Conservation (phyloP, 2,797 vertebrate species). For the Lithobates pipiens region DNA sequence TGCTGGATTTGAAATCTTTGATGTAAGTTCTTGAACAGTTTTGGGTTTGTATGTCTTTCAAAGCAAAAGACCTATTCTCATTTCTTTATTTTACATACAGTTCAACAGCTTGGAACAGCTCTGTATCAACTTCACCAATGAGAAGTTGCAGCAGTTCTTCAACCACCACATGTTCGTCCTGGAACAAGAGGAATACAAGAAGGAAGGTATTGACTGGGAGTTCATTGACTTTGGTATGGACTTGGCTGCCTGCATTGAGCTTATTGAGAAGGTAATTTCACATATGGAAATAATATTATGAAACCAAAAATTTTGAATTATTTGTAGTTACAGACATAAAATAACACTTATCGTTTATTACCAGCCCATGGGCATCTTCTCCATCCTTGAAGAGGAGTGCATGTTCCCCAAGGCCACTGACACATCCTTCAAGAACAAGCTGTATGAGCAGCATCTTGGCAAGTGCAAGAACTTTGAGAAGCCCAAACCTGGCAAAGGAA, state of each 20-base stretch:
- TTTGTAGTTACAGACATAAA: background rate
- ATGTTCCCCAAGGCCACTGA: conserved; percentile 56
- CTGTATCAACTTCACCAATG: conserved; percentile 83
- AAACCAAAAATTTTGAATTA: background rate
- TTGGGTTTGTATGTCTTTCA: too few species aligned
- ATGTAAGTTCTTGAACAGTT: conserved; percentile 70
- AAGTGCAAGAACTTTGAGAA: conserved; percentile 61
- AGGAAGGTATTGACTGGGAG: conserved; percentile 78
- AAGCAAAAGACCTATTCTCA: too few species aligned
- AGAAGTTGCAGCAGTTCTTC: conserved; percentile 92
- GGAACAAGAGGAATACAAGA: conserved; percentile 80
- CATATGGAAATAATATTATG: background rate
- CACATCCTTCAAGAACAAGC: conserved; percentile 56
- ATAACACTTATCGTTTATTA: background rate
- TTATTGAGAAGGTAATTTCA: conserved; percentile 81
- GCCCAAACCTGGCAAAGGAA: conserved; percentile 59
- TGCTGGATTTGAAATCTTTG: conserved; percentile 87
- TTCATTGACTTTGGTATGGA: conserved; percentile 81
- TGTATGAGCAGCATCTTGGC: conserved; percentile 57
- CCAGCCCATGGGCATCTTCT: conserved; percentile 51
- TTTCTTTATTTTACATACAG: background rate
- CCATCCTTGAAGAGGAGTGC: conserved; percentile 57
- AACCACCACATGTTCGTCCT: conserved; percentile 90
- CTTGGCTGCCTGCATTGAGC: conserved; percentile 80
- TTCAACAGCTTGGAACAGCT: conserved; percentile 40